Evolutionary conservation across 2,113 vertebrate species (phyloP), one percentile per base, ranked within the genome.

Genomic region (Apteryx owenii): DNA sequence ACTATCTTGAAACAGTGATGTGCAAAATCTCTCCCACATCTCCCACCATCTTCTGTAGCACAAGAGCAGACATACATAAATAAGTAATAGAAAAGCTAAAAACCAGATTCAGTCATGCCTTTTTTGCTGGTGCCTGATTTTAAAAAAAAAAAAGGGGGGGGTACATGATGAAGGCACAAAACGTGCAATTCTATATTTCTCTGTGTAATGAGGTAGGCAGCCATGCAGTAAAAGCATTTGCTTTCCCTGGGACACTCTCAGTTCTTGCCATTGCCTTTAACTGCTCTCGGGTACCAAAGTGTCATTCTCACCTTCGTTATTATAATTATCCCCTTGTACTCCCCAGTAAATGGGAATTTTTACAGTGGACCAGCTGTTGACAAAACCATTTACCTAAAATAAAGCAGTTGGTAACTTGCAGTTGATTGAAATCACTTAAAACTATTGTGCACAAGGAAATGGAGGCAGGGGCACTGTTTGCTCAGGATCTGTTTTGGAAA

Each of bases 31-130:
- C 86, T 96, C 86, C 92, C 97, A 58, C 84, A 36, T 94, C 82
- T 95, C 82, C 85, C 84, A 89, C 80, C 31, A 28, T 73, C 56
- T 88, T 91, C 81, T 81, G 76, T 84, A 84, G 89, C 92, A 94
- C 81, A 85, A 64, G 78, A 97, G 96, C 93, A 97, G 88, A 93
- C 11, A 69, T 77, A 95, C 94, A 96, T 96, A 94, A 97, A 96
- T 96, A 94, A 97, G n/a, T 77, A 94, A 95, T 61, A 71, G 84
- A 85, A 93, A 90, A 89, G 33, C 33, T 56, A 73, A 81, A 94
- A 92, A 95, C 75, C 60, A 36, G 33, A 66, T 87, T 93, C 89
- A 92, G 42, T 94, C 87, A 85, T 92, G 44, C 56, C 88, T 96
- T 14, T 54, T 97, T 96, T 93, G 87, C 78, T 94, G 19, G 73